Evolutionary conservation across 2,797 vertebrate genomes (phyloP).

Genomic region (Paedocypris micromegethes): DNA sequence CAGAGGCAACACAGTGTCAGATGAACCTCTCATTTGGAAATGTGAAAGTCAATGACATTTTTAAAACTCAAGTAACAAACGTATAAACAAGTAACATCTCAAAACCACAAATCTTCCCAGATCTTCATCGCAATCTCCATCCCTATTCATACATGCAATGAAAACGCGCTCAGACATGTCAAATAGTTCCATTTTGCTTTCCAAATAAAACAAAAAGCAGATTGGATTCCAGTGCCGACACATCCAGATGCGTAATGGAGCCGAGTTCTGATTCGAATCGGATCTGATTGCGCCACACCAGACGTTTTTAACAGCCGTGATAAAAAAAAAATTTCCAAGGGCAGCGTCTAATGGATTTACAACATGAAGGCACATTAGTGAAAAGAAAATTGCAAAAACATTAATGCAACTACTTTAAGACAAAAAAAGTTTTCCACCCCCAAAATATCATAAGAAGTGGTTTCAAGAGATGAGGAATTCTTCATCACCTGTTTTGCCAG

Average conservation of each 20-base stretch:
- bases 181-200: slow-evolving; percentile 24
- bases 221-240: slow-evolving; percentile 34
- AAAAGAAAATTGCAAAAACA: slow-evolving; percentile 1
- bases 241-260: slow-evolving; percentile 34
- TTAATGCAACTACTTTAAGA: not conserved
- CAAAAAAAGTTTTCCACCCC: no score
- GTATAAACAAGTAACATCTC: slow-evolving; percentile 34
- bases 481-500: no score
- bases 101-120: slow-evolving; percentile 28
- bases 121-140: no score
- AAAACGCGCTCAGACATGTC: slow-evolving; percentile 18
- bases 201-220: slow-evolving; percentile 23
- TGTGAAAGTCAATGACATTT: slow-evolving; percentile 74
- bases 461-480: no score
- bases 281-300: slow-evolving; percentile 41
- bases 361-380: slow-evolving; percentile 26
- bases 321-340: slow-evolving; percentile 39
- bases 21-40: slow-evolving; percentile 75
- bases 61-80: slow-evolving; percentile 63
- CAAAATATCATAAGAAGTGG: no score
- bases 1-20: slow-evolving; percentile 70
- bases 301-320: slow-evolving; percentile 44
- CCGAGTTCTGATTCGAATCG: slow-evolving; percentile 5
- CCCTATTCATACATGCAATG: not conserved
- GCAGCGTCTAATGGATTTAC: slow-evolving; percentile 45